Percentiles rank a stretch among this genome's conserved stretches.
Evolutionary conservation across 1,140 invertebrate species (phyloP).

Genomic region (Drosophila kanapiae): DNA sequence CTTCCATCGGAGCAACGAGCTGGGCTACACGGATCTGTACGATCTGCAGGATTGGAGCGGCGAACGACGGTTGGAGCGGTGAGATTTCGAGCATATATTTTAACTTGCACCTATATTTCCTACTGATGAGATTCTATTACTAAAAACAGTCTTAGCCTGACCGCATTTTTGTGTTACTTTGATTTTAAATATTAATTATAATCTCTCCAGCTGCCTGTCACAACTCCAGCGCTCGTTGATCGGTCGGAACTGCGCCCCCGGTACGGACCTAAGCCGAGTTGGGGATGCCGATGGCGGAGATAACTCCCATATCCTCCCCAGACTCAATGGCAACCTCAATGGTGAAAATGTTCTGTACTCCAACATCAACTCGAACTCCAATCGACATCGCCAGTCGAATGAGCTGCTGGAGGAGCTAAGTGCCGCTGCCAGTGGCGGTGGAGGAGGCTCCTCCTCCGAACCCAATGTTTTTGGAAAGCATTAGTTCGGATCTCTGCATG

Average conservation of each 20-base stretch:
- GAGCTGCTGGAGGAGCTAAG: constrained; percentile 75
- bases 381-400: constrained; percentile 72
- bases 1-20: constrained; percentile 51
- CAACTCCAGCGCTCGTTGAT: constrained; percentile 84
- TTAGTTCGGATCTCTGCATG: constrained; percentile 19
- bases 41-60: constrained; percentile 54
- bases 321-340: constrained; percentile 25
- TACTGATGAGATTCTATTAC: too few species aligned
- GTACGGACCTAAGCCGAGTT: constrained; percentile 42
- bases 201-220: constrained; percentile 83
- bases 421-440: constrained; percentile 31
- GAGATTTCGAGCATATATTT: background rate
- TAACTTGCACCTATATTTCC: too few species aligned
- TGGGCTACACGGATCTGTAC: constrained; percentile 62
- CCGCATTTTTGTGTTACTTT: too few species aligned
- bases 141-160: too few species aligned
- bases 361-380: constrained; percentile 32
- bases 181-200: background rate
- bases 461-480: constrained; percentile 75
- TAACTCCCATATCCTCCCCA: constrained; percentile 23
- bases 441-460: constrained; percentile 37
- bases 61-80: constrained; percentile 72
- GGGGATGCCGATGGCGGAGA: constrained; percentile 29
- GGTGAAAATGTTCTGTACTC: constrained; percentile 51
- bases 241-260: constrained; percentile 47